Percentiles rank a stretch among this genome's conserved stretches.
Evolutionary conservation across 64 coral and sea anemone species (phyloP).

Genomic region (Pocillopora verrucosa): DNA sequence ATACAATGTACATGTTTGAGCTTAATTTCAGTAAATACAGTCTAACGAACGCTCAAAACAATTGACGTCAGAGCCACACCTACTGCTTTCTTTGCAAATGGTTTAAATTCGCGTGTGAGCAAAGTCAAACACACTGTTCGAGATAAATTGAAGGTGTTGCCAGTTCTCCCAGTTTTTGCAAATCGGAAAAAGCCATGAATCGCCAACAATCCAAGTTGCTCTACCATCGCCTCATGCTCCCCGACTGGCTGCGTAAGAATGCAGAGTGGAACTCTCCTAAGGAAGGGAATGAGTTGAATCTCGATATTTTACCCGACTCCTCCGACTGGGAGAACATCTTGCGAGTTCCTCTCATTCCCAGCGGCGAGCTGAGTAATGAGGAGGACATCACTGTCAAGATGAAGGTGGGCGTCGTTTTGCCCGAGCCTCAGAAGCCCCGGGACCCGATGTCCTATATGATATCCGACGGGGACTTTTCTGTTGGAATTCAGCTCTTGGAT

Average conservation of each 20-base stretch:
- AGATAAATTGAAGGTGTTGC: no score
- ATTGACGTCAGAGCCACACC: no score
- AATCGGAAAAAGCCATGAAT: no score
- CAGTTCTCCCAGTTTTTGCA: no score
- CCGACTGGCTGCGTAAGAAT: conserved; percentile 26
- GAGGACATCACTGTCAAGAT: conserved; percentile 59
- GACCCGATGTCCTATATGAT: conserved; percentile 73
- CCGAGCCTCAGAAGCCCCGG: conserved; percentile 39
- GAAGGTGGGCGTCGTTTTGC: conserved; percentile 45
- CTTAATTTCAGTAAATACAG: no score
- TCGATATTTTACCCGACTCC: background rate
- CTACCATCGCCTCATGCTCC: conserved; percentile 64
- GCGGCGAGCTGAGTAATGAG: background rate
- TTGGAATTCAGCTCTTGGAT: conserved; percentile 64
- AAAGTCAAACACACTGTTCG: no score
- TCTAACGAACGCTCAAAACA: no score
- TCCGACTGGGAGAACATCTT: conserved; percentile 58
- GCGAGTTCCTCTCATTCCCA: conserved; percentile 12
- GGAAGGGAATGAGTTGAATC: background rate
- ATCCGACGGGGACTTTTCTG: conserved; percentile 22
- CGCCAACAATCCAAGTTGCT: background rate
- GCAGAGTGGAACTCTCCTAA: conserved; percentile 10
- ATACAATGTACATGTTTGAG: no score
- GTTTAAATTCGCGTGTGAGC: no score
- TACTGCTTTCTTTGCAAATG: no score